Evolutionary conservation across 37 sponge, comb jelly and placozoan genomes (phyloP).

Genomic region (Dysidea cf. avara): DNA sequence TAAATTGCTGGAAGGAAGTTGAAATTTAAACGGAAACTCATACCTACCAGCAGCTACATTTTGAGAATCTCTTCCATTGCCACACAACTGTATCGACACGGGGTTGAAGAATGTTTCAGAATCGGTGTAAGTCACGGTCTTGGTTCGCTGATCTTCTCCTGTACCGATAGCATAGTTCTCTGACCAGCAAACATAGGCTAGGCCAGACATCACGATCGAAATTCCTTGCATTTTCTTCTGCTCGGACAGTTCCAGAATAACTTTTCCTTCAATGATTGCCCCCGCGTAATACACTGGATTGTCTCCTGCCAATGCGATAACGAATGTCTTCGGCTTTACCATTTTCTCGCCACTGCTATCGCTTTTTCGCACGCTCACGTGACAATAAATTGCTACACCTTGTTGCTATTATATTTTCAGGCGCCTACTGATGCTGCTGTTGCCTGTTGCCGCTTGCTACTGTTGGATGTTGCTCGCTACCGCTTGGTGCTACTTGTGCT

Average conservation of each 20-base stretch:
- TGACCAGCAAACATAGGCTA: constrained; percentile 62
- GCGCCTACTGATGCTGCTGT: too few species aligned
- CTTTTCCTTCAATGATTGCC: neutral
- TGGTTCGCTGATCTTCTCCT: constrained; percentile 29
- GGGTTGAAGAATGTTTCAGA: constrained; percentile 27
- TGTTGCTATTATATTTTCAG: too few species aligned
- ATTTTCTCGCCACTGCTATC: too few species aligned
- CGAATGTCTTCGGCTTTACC: too few species aligned
- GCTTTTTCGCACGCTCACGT: too few species aligned
- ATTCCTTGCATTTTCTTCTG: constrained; percentile 34
- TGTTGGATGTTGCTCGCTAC: too few species aligned
- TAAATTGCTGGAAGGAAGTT: constrained; percentile 13
- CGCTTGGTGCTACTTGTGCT: too few species aligned
- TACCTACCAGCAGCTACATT: constrained; percentile 33
- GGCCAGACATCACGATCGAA: constrained; percentile 36
- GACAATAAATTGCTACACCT: too few species aligned
- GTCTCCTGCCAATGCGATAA: too few species aligned
- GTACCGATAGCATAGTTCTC: constrained; percentile 28
- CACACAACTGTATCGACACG: constrained; percentile 18
- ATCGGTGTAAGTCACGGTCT: constrained; percentile 35
- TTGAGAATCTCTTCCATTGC: constrained; percentile 5
- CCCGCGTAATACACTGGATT: too few species aligned
- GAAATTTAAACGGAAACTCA: constrained; percentile 39
- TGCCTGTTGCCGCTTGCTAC: too few species aligned
- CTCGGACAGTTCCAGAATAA: constrained; percentile 1